Evolutionary conservation across 2,113 vertebrate species (phyloP).

Genomic region (Ochotona princeps): DNA sequence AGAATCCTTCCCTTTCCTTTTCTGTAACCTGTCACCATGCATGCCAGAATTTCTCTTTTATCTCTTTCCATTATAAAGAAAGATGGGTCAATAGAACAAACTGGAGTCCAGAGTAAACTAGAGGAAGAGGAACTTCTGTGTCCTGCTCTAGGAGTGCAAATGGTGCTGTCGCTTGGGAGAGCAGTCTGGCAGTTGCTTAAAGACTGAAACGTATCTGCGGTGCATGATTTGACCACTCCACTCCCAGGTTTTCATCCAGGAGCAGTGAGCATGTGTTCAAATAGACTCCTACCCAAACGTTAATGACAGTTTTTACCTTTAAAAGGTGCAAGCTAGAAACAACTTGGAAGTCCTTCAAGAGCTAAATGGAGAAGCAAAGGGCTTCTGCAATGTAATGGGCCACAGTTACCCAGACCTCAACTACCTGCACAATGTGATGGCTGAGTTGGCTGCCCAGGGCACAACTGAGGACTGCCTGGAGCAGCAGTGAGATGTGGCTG

Average conservation of each 20-base stretch:
- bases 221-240: neutral
- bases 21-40: neutral
- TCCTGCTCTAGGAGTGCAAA: neutral
- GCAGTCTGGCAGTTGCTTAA: neutral
- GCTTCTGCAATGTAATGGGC: neutral
- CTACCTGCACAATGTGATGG: constrained; percentile 98
- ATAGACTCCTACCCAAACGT: neutral
- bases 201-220: no score
- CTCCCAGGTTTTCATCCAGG: neutral
- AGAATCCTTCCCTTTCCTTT: neutral
- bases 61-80: neutral
- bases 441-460: constrained; percentile 96
- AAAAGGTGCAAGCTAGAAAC: neutral
- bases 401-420: constrained; percentile 97
- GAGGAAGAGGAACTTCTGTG: neutral
- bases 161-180: neutral
- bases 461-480: constrained; percentile 94
- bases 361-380: neutral
- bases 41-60: neutral
- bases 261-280: neutral
- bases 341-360: neutral
- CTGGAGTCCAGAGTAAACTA: neutral
- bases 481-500: constrained; percentile 64
- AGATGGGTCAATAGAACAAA: neutral
- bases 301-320: neutral